Evolutionary conservation across 2,113 vertebrate genomes (phyloP).

Genomic region (Sorex araneus): DNA sequence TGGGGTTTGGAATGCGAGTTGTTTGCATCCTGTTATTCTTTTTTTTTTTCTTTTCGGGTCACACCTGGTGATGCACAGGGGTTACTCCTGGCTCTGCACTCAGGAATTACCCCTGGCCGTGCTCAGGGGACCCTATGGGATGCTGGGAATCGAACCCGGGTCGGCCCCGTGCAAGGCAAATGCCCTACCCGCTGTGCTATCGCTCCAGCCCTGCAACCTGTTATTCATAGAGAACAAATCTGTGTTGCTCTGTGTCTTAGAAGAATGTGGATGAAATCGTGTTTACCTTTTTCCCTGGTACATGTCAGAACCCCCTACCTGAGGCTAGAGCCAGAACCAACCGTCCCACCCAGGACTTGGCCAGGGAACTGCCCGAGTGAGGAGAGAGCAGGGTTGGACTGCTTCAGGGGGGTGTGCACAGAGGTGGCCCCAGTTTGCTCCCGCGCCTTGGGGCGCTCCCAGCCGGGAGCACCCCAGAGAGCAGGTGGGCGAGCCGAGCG

Average conservation of each 20-base stretch:
- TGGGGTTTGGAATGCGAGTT: not conserved
- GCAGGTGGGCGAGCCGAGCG: no score
- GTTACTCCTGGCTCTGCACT: no score
- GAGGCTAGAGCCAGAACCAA: not conserved
- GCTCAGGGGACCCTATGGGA: no score
- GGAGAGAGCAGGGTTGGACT: no score
- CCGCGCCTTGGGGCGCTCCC: not conserved
- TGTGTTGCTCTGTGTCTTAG: constrained; percentile 11
- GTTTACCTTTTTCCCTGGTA: not conserved
- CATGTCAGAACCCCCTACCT: not conserved
- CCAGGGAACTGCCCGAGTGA: no score
- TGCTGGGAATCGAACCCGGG: no score
- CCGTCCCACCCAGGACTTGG: not conserved
- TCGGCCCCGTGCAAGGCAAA: no score
- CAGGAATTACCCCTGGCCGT: no score
- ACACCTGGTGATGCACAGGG: no score
- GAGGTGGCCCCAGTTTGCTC: not conserved
- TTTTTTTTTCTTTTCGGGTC: no score
- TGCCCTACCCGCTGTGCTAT: no score
- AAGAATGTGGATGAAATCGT: not conserved
- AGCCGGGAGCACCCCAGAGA: not conserved
- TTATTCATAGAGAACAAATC: not conserved
- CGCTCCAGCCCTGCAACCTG: no score
- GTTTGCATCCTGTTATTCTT: not conserved
- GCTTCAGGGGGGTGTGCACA: not conserved